Base-by-base conservation (phyloP, 2,113 vertebrate genomes). In the Chaetodon auriga region DNA sequence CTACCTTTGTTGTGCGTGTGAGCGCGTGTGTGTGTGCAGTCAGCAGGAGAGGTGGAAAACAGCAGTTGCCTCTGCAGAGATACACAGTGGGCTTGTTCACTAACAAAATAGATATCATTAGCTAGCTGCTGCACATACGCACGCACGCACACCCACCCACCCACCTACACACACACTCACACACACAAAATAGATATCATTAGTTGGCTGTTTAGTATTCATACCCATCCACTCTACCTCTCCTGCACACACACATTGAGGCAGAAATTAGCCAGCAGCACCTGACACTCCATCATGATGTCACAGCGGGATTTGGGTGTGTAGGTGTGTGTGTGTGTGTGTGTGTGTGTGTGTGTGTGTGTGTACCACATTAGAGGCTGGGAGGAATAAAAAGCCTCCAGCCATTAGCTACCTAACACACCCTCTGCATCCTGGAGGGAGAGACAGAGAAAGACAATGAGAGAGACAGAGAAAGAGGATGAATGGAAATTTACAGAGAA, bases 211-310 rank as follows among this genome's bases (percentile, higher is more conserved):
- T 92, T 95, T 95, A 92, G 92, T 95, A 95, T 95, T 93, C 95
- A 94, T 90, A 90, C 72, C 93, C 93, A 93, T 91, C 76, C 93
- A 58, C 85, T 71, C 88, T 83, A 76, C 87, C 78, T 90, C 88
- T 88, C 63, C 81, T 90, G 81, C 82, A 87, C 87, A 89, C 84
- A 86, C 85, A 91, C 86, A 21, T 49, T 25, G 79, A 90, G 81
- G 75, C 68, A 87, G 86, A 90, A 93, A 94, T 93, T 93, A 89
- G 83, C 93, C 90, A 90, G 93, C 89, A 95, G 92, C 93, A 95
- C 94, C 95, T 96, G 95, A 95, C 95, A 95, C 95, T 95, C 94
- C 91, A 95, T 95, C 95, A 95, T 95, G 93, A 91, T 95, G 95
- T 95, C 95, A 90, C 87, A 83, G 84, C 54, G 23, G 72, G 88